Evolutionary conservation across 2,888 invertebrate genomes (phyloP).

Genomic region (Eulithis prunata): DNA sequence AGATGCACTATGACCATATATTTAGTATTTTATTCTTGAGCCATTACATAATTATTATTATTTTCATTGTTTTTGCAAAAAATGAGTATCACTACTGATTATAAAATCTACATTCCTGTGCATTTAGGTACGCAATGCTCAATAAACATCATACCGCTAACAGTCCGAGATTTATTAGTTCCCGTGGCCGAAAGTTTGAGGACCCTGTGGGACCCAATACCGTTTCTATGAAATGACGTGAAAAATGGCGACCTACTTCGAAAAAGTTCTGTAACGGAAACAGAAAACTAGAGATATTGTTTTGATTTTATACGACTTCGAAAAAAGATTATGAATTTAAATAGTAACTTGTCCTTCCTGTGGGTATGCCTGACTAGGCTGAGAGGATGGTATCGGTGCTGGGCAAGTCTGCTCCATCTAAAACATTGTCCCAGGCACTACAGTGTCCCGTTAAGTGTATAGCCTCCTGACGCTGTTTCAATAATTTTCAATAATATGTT

Average conservation of each 20-base stretch:
- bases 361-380: too few species aligned
- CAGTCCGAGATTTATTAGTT: conserved; percentile 63
- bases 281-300: conserved; percentile 2
- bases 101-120: conserved; percentile 5
- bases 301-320: not conserved
- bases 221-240: conserved; percentile 26
- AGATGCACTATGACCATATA: too few species aligned
- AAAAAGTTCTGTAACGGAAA: conserved; percentile 15
- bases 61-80: too few species aligned
- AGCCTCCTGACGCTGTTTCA: too few species aligned
- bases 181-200: conserved; percentile 36
- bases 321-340: not conserved
- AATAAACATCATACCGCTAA: conserved; percentile 57
- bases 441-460: too few species aligned
- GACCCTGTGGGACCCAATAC: conserved; percentile 24
- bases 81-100: not conserved
- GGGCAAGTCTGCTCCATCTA: too few species aligned
- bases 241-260: conserved; percentile 19
- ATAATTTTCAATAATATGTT: too few species aligned
- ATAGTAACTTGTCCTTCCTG: too few species aligned
- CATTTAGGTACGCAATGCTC: conserved; percentile 53
- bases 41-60: too few species aligned
- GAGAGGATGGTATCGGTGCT: too few species aligned
- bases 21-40: too few species aligned
- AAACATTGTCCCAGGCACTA: too few species aligned